These are phyloP conservation scores for Ochotona curzoniae DNA, from an alignment of 2,113 vertebrate species.

Conservation along the genomic window DNA sequence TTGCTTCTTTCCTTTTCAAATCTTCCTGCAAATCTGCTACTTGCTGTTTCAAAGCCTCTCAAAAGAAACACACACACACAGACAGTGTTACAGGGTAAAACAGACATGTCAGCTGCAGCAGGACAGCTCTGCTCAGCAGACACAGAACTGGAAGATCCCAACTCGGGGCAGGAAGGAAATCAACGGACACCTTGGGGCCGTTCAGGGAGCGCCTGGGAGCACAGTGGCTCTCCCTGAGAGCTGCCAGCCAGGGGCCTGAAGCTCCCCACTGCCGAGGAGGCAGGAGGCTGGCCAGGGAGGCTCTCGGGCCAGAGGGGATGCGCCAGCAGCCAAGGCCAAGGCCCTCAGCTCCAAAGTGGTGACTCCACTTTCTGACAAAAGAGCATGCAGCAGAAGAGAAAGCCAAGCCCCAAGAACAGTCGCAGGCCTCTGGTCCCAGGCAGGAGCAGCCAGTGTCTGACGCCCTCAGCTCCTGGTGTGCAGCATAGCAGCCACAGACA, in stretches of 20 bases:
- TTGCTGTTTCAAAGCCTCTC: constrained; percentile 93
- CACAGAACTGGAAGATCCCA: not conserved
- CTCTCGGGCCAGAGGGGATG: not conserved
- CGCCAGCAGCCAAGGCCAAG: too few relatives aligned
- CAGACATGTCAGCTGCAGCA: not conserved
- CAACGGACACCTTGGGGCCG: too few relatives aligned
- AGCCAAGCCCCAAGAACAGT: not conserved
- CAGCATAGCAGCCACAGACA: too few relatives aligned
- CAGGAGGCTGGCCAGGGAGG: too few relatives aligned
- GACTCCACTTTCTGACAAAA: not conserved
- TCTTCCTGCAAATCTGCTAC: constrained; percentile 93
- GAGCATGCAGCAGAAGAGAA: not conserved
- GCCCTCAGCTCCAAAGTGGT: too few relatives aligned
- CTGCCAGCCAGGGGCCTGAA: not conserved
- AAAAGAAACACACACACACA: not conserved
- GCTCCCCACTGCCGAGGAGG: not conserved
- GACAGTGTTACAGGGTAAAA: constrained; percentile 23
- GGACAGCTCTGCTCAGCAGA: not conserved
- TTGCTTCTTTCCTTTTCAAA: constrained; percentile 91
- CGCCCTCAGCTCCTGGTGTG: not conserved
- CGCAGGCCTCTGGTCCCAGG: not conserved
- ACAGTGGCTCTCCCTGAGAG: not conserved
- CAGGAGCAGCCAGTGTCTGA: not conserved
- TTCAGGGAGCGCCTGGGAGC: too few relatives aligned
- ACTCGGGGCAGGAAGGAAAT: not conserved